Evolutionary conservation across 2,888 invertebrate species (phyloP).

Genomic region (Lochmaea crataegi): DNA sequence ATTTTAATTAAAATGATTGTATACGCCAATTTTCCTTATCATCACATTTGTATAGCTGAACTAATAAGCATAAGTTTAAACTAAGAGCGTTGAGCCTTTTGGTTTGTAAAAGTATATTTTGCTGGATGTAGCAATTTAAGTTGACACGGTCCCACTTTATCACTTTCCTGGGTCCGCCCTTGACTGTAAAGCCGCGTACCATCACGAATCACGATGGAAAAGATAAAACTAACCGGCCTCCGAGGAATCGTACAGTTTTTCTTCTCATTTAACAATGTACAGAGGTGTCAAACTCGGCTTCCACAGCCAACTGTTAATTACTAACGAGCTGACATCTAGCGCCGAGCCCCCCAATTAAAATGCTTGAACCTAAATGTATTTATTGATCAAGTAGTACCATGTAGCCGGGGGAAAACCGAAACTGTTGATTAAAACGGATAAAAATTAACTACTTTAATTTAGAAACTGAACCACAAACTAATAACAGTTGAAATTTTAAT

Average conservation of each 20-base stretch:
- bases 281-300: slow-evolving; percentile 65
- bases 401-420: slow-evolving; percentile 9
- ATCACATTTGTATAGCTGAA: too few species aligned
- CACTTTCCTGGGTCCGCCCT: slow-evolving; percentile 22
- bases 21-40: too few species aligned
- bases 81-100: not conserved
- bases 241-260: slow-evolving; percentile 44
- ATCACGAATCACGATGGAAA: slow-evolving; percentile 61
- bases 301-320: slow-evolving; percentile 65
- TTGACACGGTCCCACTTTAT: slow-evolving; percentile 12
- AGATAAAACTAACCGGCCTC: slow-evolving; percentile 57
- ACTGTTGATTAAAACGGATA: not conserved
- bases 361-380: slow-evolving; percentile 62
- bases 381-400: slow-evolving; percentile 41
- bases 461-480: not conserved
- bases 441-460: not conserved
- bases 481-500: not conserved
- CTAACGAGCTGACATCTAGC: slow-evolving; percentile 62
- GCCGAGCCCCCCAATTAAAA: slow-evolving; percentile 65
- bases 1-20: too few species aligned
- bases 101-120: slow-evolving; percentile 1
- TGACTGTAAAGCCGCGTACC: slow-evolving; percentile 47
- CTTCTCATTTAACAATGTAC: slow-evolving; percentile 61
- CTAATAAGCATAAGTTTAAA: not conserved
- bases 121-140: slow-evolving; percentile 1